Base-by-base conservation (phyloP, 2,888 invertebrate genomes). In the Microctonus aethiopoides region DNA sequence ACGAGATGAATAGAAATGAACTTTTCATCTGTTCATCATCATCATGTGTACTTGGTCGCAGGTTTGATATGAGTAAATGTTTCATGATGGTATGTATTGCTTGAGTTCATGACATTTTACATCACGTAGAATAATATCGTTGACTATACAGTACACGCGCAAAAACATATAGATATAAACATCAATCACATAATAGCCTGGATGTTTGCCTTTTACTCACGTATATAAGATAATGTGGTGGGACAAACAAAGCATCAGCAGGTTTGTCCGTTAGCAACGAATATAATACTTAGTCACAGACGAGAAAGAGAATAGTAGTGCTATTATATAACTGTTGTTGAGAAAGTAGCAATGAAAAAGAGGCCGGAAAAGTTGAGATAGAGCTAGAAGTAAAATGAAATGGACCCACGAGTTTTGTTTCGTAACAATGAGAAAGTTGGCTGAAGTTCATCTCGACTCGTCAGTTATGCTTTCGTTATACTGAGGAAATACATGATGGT, bases 371-470 rank as follows among this genome's bases (percentile, higher is more conserved):
- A 34, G 41, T 56, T 26, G 34, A 71, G 60, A 36, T 60, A 39
- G 59, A 16, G 67, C n/a, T 22, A 51, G 52, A 57, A 71, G 68
- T 39, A 68, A 67, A 59, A 68, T 34, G 62, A 51, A 72, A 61
- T 64, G 32, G 63, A 52, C 34, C 32, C 32, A 29, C 52, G 41
- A 61, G 39, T 72, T 67, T 68, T 26, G 41, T 46, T 22, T 61
- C 60, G 65, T 67, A 61, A 79, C 77, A 80, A 80, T 78, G 74
- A 68, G 67, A 22, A 16, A 61, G 71, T 70, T 34, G 67, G 67
- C 54, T 74, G 76, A 77, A 77, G 76, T 73, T 65, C 32, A 65
- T 65, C 36, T 56, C 54, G 4, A 65, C 56, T 65, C 54, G 65
- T 65, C 65, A 65, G 32, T 22, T 61, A 41, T 54, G 36, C 26